These are phyloP conservation scores for Hystrix cristata DNA, from an alignment of 2,113 vertebrate genomes.

Conservation along the genomic window DNA sequence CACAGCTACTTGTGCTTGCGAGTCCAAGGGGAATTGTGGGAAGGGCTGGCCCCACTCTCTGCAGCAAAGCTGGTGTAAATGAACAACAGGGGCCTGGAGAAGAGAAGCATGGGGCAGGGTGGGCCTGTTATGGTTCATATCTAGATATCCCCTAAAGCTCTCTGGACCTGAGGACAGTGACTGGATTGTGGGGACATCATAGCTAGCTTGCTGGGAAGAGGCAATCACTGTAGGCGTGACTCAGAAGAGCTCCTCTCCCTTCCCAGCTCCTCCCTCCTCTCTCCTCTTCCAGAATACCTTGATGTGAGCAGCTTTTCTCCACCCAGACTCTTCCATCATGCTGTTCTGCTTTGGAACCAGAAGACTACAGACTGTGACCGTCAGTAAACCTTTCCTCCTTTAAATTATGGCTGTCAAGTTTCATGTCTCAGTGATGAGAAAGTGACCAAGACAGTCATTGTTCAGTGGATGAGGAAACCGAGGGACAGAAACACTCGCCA, in stretches of 20 bases:
- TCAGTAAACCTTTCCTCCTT: neutral
- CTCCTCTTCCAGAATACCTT: neutral
- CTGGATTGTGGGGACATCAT: neutral
- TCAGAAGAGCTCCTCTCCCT: neutral
- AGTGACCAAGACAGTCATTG: neutral
- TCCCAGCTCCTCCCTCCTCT: neutral
- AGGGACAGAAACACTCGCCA: neutral
- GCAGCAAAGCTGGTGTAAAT: neutral
- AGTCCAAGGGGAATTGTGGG: fast-evolving
- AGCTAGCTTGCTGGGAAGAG: neutral
- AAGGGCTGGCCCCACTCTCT: neutral
- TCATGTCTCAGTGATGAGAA: neutral
- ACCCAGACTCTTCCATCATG: neutral
- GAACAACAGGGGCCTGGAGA: neutral
- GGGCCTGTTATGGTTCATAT: neutral
- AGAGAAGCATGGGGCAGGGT: neutral
- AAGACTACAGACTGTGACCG: neutral
- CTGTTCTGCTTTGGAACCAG: neutral
- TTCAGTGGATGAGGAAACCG: neutral
- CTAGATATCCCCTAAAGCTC: neutral
- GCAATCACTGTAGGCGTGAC: neutral
- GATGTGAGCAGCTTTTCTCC: neutral
- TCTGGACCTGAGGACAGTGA: neutral
- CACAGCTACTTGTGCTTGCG: neutral
- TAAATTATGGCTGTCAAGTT: neutral